Evolutionary conservation across 1,140 invertebrate genomes (phyloP).

Genomic region (Dolichoris vasculosae): DNA sequence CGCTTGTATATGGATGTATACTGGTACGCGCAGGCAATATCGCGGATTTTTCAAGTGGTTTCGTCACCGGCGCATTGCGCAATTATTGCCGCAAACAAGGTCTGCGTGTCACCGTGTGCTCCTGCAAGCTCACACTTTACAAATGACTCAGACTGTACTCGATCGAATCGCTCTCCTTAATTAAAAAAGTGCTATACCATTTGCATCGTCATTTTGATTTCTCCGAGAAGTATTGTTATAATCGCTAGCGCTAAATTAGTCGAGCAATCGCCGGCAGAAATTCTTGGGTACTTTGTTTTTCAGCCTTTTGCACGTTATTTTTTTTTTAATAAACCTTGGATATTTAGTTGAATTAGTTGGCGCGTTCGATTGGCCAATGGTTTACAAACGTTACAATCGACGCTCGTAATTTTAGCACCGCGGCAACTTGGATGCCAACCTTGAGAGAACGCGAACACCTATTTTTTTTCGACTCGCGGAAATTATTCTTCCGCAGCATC

Average conservation of each 20-base stretch:
- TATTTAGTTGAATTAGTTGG: too few relatives aligned
- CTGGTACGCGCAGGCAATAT: constrained; percentile 17
- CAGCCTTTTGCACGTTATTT: neutral
- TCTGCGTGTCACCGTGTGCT: constrained; percentile 17
- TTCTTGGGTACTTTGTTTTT: neutral
- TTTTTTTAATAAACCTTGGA: neutral
- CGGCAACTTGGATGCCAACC: too few relatives aligned
- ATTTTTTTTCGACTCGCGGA: too few relatives aligned
- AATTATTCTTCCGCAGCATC: too few relatives aligned
- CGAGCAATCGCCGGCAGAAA: neutral
- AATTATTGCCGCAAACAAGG: constrained; percentile 40
- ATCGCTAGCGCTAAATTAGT: neutral
- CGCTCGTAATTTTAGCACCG: too few relatives aligned
- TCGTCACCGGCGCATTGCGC: constrained; percentile 40
- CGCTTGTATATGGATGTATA: too few relatives aligned
- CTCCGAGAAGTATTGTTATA: neutral
- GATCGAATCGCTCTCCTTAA: constrained; percentile 26
- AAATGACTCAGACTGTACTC: constrained; percentile 25
- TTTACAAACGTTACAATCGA: neutral
- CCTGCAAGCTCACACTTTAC: constrained; percentile 34
- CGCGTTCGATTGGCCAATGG: too few relatives aligned
- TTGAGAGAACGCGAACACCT: too few relatives aligned
- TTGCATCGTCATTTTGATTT: constrained; percentile 9
- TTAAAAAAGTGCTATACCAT: constrained; percentile 11
- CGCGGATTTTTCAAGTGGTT: constrained; percentile 47